These are phyloP conservation scores for Cossypha caffra DNA, from an alignment of 2,797 vertebrate genomes.

Conservation along the genomic window DNA sequence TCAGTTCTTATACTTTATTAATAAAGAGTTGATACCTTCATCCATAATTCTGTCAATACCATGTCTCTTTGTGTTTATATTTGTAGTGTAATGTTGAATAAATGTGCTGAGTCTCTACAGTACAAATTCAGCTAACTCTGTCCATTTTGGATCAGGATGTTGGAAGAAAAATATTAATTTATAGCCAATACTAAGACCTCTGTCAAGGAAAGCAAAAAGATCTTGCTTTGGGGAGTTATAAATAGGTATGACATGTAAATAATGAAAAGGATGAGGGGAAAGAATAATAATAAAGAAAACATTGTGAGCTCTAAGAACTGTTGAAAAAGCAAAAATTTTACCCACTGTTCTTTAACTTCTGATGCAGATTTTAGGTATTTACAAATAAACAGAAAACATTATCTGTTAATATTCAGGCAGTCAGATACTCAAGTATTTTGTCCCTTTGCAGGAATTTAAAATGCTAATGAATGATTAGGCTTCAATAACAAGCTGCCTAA, in stretches of 20 bases:
- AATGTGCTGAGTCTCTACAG: neutral
- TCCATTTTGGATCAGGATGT: neutral
- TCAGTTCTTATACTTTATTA: neutral
- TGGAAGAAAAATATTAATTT: neutral
- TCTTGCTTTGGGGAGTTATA: neutral
- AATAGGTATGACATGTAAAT: neutral
- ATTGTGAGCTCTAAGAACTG: neutral
- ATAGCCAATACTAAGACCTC: neutral
- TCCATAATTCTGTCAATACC: neutral
- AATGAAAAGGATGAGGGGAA: neutral
- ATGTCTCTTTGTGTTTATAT: neutral
- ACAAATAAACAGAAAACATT: neutral
- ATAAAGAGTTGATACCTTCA: neutral
- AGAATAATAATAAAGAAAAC: neutral
- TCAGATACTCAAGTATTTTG: slow-evolving; percentile 6
- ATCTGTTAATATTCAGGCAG: neutral
- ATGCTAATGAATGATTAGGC: slow-evolving; percentile 30
- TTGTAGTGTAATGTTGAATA: neutral
- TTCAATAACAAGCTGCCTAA: slow-evolving; percentile 48
- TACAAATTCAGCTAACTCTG: neutral
- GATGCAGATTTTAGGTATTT: neutral
- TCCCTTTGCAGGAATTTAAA: slow-evolving; percentile 36
- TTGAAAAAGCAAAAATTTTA: neutral
- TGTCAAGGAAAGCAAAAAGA: neutral
- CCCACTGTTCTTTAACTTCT: neutral